Evolutionary conservation across 2,888 invertebrate genomes (phyloP).

Genomic region (Mesodorylaimus sp.): DNA sequence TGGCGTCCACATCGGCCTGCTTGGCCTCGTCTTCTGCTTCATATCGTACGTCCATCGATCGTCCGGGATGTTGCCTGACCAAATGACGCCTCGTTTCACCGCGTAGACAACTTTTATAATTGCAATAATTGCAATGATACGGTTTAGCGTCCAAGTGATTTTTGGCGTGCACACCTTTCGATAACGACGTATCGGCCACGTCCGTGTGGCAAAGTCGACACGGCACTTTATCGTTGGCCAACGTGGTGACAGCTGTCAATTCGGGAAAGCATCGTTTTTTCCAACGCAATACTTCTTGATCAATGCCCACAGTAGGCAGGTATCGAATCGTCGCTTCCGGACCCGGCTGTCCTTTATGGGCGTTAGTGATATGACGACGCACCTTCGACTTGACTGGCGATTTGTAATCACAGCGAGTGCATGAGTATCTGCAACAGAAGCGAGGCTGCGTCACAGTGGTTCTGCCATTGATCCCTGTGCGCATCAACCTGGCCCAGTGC

Average conservation of each 20-base stretch:
- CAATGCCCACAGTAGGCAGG: conserved; percentile 4
- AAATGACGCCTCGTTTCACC: conserved; percentile 12
- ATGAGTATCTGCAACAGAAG: too few relatives aligned
- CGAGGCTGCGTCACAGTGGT: too few relatives aligned
- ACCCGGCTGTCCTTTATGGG: background rate
- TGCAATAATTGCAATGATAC: conserved; percentile 11
- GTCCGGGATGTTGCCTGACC: conserved; percentile 7
- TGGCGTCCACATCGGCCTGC: conserved; percentile 2
- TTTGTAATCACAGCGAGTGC: conserved; percentile 7
- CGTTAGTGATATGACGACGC: conserved; percentile 9
- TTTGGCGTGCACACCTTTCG: conserved; percentile 10
- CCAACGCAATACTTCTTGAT: conserved; percentile 6
- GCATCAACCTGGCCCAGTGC: too few relatives aligned
- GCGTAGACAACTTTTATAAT: conserved; percentile 9
- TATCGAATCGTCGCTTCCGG: conserved; percentile 5
- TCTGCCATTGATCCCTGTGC: too few relatives aligned
- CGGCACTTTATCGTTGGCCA: conserved; percentile 4
- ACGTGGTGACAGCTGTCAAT: background rate
- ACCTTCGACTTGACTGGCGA: conserved; percentile 12
- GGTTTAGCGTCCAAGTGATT: conserved; percentile 11
- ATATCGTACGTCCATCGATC: conserved; percentile 1
- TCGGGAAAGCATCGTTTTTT: conserved; percentile 10
- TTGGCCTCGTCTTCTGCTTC: conserved; percentile 5
- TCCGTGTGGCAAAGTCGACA: conserved; percentile 3
- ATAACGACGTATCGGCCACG: conserved; percentile 4